These are phyloP conservation scores for Helicoverpa armigera DNA, from an alignment of 1,140 invertebrate genomes.

Conservation along the genomic window DNA sequence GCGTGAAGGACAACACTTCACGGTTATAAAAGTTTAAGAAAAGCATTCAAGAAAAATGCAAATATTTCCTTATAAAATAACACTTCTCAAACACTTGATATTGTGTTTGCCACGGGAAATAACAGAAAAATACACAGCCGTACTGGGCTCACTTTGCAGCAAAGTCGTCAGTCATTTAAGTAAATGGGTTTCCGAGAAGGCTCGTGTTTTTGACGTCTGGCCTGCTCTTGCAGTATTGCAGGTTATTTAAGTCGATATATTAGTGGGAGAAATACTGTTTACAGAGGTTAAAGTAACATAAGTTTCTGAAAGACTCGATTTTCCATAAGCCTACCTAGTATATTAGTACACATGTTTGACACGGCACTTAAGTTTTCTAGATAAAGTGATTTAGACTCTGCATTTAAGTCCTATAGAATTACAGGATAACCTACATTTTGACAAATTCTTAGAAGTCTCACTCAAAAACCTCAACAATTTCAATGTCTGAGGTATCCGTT, in stretches of 20 bases:
- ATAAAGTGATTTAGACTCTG: too few relatives aligned
- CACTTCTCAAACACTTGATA: neutral
- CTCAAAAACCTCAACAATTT: too few relatives aligned
- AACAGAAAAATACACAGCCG: constrained; percentile 9
- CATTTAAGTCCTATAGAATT: too few relatives aligned
- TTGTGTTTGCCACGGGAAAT: neutral
- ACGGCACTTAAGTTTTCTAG: too few relatives aligned
- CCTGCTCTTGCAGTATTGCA: constrained; percentile 6
- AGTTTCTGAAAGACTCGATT: too few relatives aligned
- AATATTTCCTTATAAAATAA: neutral
- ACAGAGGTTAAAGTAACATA: too few relatives aligned
- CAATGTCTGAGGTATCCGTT: too few relatives aligned
- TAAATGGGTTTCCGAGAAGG: constrained; percentile 13
- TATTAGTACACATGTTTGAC: too few relatives aligned
- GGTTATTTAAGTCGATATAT: neutral
- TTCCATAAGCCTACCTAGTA: too few relatives aligned
- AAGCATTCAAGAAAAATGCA: neutral
- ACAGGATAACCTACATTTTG: too few relatives aligned
- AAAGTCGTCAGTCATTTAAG: constrained; percentile 34
- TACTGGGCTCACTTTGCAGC: neutral
- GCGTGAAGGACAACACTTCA: neutral
- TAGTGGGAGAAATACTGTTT: neutral
- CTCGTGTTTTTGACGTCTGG: constrained; percentile 11
- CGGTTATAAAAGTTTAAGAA: neutral
- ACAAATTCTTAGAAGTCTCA: too few relatives aligned